Conservation (phyloP, 1,140 invertebrate genomes). For the Leptinotarsa texana region DNA sequence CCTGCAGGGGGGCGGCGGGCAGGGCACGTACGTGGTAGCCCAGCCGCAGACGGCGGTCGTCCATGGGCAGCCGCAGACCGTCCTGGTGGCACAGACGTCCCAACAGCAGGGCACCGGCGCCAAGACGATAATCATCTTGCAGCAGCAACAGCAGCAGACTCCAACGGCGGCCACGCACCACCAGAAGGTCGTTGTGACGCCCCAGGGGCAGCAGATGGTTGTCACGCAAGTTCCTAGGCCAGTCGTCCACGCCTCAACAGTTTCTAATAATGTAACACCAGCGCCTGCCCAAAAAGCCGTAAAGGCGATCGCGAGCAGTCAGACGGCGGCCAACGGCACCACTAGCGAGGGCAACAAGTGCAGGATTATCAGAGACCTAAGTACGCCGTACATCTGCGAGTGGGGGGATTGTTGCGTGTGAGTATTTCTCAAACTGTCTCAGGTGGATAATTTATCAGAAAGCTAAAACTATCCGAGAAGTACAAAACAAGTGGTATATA, state of each 20-base stretch:
- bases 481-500: too few species aligned
- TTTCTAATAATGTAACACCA: constrained; percentile 51
- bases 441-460: too few species aligned
- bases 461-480: too few species aligned
- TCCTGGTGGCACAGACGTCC: constrained; percentile 64
- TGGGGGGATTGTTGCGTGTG: constrained; percentile 88
- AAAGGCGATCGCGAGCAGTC: constrained; percentile 54
- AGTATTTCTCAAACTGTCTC: constrained; percentile 36
- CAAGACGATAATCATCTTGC: constrained; percentile 75
- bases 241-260: constrained; percentile 58
- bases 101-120: constrained; percentile 66
- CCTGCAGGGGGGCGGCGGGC: constrained; percentile 58
- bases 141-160: constrained; percentile 60
- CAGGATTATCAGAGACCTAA: constrained; percentile 49
- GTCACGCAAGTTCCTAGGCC: constrained; percentile 63
- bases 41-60: constrained; percentile 65
- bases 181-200: constrained; percentile 64
- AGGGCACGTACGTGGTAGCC: constrained; percentile 67
- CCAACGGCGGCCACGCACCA: constrained; percentile 48
- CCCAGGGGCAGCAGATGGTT: constrained; percentile 68
- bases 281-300: constrained; percentile 53
- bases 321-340: constrained; percentile 33
- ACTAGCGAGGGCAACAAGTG: constrained; percentile 38
- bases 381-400: constrained; percentile 79
- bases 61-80: constrained; percentile 66